Evolutionary conservation across 2,113 vertebrate species (phyloP).

Genomic region (Cnemophilus loriae): DNA sequence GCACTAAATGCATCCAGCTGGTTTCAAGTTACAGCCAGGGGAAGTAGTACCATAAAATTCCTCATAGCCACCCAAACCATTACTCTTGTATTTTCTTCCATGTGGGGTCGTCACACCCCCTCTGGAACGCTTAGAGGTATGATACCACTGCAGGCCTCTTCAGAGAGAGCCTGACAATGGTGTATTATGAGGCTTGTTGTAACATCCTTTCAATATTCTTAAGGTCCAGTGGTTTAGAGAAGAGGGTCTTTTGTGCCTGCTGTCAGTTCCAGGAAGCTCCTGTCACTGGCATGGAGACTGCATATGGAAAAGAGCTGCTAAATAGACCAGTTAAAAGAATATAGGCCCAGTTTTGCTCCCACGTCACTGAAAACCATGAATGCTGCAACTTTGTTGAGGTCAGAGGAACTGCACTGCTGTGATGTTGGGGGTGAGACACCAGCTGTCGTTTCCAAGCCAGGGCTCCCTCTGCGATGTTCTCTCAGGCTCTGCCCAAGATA

Average conservation of each 20-base stretch:
- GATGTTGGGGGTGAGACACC: neutral
- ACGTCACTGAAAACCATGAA: slow-evolving; percentile 25
- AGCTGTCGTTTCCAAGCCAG: slow-evolving; percentile 37
- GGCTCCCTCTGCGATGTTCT: neutral
- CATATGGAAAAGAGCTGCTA: slow-evolving; percentile 48
- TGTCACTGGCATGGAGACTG: slow-evolving; percentile 54
- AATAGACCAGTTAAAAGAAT: slow-evolving; percentile 53
- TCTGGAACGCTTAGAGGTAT: slow-evolving; percentile 24
- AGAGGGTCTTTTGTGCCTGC: slow-evolving; percentile 44
- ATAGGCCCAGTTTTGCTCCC: slow-evolving; percentile 8
- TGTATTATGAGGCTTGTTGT: slow-evolving; percentile 49
- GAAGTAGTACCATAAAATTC: slow-evolving; percentile 4
- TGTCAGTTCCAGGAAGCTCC: slow-evolving; percentile 63
- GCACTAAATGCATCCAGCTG: neutral
- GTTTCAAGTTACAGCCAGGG: slow-evolving; percentile 19
- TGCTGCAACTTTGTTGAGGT: slow-evolving; percentile 11
- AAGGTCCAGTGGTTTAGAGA: slow-evolving; percentile 61
- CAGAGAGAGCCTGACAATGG: slow-evolving; percentile 49
- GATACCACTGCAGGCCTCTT: slow-evolving; percentile 39
- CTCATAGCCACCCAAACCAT: slow-evolving; percentile 49
- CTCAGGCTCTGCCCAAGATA: neutral
- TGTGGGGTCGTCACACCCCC: slow-evolving; percentile 42
- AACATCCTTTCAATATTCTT: slow-evolving; percentile 54
- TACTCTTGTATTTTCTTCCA: slow-evolving; percentile 34
- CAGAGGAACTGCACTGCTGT: slow-evolving; percentile 8